Conservation (phyloP, 2,797 vertebrate genomes). For the Momotus momota region DNA sequence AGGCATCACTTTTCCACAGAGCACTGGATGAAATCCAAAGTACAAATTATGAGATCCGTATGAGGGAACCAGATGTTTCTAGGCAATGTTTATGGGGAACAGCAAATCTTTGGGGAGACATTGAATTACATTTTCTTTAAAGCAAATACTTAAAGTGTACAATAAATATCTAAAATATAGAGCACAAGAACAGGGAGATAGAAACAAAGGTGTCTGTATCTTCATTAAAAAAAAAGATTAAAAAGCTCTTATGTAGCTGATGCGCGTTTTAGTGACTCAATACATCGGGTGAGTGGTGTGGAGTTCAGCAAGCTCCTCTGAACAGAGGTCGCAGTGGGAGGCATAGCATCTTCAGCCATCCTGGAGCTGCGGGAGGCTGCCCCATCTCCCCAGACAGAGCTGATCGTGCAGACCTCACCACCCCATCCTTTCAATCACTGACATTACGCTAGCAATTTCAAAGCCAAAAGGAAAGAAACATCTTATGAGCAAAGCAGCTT, state of each 20-base stretch:
- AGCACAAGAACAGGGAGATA: neutral
- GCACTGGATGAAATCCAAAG: constrained; percentile 60
- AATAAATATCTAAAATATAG: constrained; percentile 32
- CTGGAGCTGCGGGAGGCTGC: neutral
- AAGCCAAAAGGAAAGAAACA: neutral
- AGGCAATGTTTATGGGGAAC: constrained; percentile 58
- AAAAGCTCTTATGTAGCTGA: neutral
- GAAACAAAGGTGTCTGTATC: neutral
- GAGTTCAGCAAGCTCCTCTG: neutral
- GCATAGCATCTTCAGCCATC: neutral
- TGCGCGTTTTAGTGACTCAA: neutral
- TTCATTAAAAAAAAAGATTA: neutral
- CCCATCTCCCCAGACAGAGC: neutral
- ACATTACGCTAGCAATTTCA: neutral
- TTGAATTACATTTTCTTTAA: constrained; percentile 53
- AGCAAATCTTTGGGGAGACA: constrained; percentile 56
- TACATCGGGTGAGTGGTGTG: fast-evolving
- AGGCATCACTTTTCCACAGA: constrained; percentile 64
- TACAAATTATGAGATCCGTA: constrained; percentile 66
- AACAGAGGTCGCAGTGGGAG: neutral
- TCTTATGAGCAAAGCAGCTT: fast-evolving
- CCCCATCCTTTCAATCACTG: neutral
- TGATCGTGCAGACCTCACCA: neutral
- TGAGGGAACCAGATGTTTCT: constrained; percentile 68
- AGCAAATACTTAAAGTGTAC: constrained; percentile 24